A percentile compares a stretch with the other conserved stretches of the same genome.
Conservation (phyloP, 2,113 vertebrate genomes). For the Meles meles region DNA sequence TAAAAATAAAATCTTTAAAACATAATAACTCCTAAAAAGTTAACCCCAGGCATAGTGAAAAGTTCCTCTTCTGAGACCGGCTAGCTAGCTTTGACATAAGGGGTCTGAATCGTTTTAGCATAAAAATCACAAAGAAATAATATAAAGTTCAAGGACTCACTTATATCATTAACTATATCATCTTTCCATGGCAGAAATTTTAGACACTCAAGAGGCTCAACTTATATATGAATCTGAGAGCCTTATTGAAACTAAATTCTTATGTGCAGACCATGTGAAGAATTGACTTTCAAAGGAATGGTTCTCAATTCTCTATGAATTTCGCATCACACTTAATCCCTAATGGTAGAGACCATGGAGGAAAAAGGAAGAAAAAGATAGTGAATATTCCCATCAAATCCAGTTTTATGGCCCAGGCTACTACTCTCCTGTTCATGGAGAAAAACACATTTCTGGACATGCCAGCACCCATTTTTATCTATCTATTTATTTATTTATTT, state of each 20-base stretch:
- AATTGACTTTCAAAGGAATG: background rate
- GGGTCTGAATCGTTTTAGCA: background rate
- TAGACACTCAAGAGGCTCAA: background rate
- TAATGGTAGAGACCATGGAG: background rate
- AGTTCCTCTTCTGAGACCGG: background rate
- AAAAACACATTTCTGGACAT: background rate
- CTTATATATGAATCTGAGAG: background rate
- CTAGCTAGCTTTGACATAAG: background rate
- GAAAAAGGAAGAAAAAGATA: background rate
- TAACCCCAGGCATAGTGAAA: background rate
- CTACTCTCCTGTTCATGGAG: background rate
- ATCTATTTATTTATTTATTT: no score
- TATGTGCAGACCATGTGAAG: background rate
- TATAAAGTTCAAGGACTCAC: background rate
- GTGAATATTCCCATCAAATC: background rate
- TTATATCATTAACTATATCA: background rate
- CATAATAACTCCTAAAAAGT: background rate
- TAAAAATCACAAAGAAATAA: slow-evolving; percentile 9
- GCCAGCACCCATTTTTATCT: background rate
- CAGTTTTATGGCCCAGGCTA: no score
- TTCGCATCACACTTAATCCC: background rate
- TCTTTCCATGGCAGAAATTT: background rate
- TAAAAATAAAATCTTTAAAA: background rate
- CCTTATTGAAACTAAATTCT: background rate
- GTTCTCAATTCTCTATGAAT: background rate